Conservation (phyloP, 2,113 vertebrate species). For the Tupaia chinensis region DNA sequence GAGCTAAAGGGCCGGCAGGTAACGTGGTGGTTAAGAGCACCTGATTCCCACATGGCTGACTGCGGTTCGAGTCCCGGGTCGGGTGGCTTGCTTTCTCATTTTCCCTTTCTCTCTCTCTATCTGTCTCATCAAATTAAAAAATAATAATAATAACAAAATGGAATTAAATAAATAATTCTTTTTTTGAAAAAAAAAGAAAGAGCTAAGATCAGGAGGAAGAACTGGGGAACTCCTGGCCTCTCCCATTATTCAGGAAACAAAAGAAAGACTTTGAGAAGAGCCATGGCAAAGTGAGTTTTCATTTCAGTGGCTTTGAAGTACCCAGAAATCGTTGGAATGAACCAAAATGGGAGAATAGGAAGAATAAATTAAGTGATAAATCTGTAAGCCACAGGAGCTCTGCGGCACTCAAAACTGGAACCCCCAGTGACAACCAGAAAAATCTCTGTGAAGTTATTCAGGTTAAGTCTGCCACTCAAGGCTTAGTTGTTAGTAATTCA, state of each 20-base stretch:
- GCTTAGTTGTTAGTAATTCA: neutral
- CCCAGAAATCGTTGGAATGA: neutral
- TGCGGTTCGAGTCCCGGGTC: too few relatives aligned
- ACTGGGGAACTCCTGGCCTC: neutral
- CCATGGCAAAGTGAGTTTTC: neutral
- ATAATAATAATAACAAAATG: too few relatives aligned
- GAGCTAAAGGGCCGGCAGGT: neutral
- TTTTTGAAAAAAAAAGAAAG: neutral
- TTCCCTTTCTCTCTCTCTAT: too few relatives aligned
- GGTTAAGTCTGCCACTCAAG: neutral
- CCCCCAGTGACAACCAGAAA: neutral
- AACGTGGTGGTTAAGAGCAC: too few relatives aligned
- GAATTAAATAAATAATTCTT: too few relatives aligned
- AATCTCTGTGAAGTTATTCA: neutral
- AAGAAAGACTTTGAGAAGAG: neutral
- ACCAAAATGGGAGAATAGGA: neutral
- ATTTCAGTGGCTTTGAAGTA: neutral
- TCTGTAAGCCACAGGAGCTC: neutral
- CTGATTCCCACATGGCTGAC: too few relatives aligned
- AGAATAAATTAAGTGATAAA: neutral
- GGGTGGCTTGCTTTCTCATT: too few relatives aligned
- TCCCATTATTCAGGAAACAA: neutral
- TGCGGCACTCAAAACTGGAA: neutral
- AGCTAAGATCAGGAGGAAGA: neutral
- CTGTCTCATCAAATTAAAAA: too few relatives aligned